Percentiles rank a stretch among this genome's conserved stretches.
These are phyloP conservation scores for Alcedo quadribrachys DNA, from an alignment of 2,797 vertebrate genomes.

Conservation along the genomic window DNA sequence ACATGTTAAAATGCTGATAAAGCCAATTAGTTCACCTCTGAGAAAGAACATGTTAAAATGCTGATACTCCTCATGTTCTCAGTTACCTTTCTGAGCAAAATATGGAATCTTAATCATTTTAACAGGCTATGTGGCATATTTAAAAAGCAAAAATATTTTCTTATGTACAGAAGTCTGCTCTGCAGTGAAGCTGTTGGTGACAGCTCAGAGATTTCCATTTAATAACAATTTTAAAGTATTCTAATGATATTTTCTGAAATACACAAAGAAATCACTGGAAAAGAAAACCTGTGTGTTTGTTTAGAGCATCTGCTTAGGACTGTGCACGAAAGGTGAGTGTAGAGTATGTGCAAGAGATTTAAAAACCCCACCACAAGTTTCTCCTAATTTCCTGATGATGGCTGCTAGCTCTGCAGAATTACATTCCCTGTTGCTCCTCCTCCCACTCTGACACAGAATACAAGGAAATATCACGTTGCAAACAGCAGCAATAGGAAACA, in stretches of 20 bases:
- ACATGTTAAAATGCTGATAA: not conserved
- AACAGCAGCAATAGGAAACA: constrained; percentile 6
- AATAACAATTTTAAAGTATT: not conserved
- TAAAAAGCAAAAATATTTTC: not conserved
- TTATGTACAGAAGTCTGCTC: not conserved
- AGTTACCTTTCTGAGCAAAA: not conserved
- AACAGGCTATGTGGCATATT: not conserved
- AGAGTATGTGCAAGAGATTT: not conserved
- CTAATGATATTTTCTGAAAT: not conserved
- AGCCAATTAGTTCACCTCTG: not conserved
- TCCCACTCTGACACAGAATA: constrained; percentile 24
- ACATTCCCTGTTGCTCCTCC: constrained; percentile 12
- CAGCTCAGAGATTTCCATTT: not conserved
- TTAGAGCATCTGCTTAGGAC: not conserved
- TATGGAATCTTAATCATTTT: not conserved
- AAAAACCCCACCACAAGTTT: not conserved
- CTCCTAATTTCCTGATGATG: not conserved
- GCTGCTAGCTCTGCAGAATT: constrained; percentile 29
- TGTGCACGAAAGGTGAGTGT: not conserved
- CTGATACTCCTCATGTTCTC: not conserved
- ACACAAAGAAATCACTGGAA: not conserved
- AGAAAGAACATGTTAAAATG: not conserved
- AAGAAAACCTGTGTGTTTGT: not conserved
- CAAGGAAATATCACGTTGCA: constrained; percentile 23
- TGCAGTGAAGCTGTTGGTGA: not conserved